Percentiles rank a stretch among this genome's conserved stretches.
phyloP scores from a whole-genome alignment of 1,140 invertebrate genomes.

The Lanistes nyassanus region DNA sequence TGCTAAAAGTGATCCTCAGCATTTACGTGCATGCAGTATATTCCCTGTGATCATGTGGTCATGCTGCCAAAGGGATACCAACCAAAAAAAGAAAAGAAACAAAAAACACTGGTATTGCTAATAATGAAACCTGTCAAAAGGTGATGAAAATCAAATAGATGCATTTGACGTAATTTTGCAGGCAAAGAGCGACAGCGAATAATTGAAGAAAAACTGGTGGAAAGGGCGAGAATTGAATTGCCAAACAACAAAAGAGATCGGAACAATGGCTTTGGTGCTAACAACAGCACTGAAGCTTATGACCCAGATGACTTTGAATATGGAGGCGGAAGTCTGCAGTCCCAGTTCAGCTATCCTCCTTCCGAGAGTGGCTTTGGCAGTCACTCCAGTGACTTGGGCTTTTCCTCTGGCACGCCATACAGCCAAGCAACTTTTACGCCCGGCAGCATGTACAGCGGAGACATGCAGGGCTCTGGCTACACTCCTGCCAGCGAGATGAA shows the following conservation, averaged over 20 bases:
- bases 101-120: too few relatives aligned
- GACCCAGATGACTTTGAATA: conserved; percentile 39
- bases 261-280: conserved; percentile 25
- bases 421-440: conserved; percentile 26
- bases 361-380: conserved; percentile 30
- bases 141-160: too few relatives aligned
- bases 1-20: too few relatives aligned
- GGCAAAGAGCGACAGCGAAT: conserved; percentile 68
- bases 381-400: conserved; percentile 23
- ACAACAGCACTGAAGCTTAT: conserved; percentile 37
- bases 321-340: background rate
- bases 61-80: too few relatives aligned
- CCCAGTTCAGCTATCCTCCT: conserved; percentile 18
- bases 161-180: conserved; percentile 28
- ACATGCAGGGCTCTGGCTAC: conserved; percentile 26
- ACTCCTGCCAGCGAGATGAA: conserved; percentile 23
- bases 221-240: conserved; percentile 65
- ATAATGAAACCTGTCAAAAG: too few relatives aligned
- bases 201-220: conserved; percentile 74
- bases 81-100: too few relatives aligned
- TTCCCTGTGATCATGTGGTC: too few relatives aligned
- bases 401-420: conserved; percentile 24
- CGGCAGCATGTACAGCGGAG: conserved; percentile 21
- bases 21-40: too few relatives aligned
- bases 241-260: conserved; percentile 38